Base-by-base conservation (phyloP, 1,140 invertebrate genomes). In the Zaprionus vittiger region DNA sequence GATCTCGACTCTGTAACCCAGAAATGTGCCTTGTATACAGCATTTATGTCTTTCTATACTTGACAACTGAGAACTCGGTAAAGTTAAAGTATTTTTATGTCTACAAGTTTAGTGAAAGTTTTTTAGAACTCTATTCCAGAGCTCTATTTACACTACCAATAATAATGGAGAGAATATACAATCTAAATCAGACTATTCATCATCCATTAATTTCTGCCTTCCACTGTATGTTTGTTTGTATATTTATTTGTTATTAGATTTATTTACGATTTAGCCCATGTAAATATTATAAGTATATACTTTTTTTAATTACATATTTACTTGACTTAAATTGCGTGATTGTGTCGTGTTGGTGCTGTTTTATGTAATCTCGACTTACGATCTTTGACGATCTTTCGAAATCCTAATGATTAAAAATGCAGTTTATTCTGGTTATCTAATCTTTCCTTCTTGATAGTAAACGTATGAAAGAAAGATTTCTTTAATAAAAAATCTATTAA, bases 271-370 rank as follows among this genome's bases (percentile, higher is more conserved):
- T 11, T 17, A 52, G 20, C 9, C 37, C 56, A 22, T 70, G 38
- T 70, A 62, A 64, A 38, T 56, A 60, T 55, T 56, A n/a, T 15
- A 24, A 26, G 41, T 73, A 22, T 31, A 11, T 28, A 38, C 37
- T 14, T 38, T 60, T 11, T 37, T 41, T 73, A 20, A n/a, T 44
- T 41, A 55, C 34, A 61, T 37, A 7, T 44, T 20, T 56, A 38
- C 15, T 52, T 52, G 24, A 38, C 17, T 9, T 9, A 68, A 75
- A 70, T 70, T 75, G 73, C 60, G 73, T 75, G 73, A 70, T 41
- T 67, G 31, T 73, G 44, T 26, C 56, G 37, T 68, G 9, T 62
- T 26, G 41, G 31, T 61, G 57, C 49, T 26, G 17, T 47, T 47
- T 17, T 17, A 2, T 34, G 54, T 17, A 1, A 28, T 28, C 20